Evolutionary conservation across 2,113 vertebrate species (phyloP), one percentile per base, ranked within the genome.

Genomic region (Atractosteus spatula): DNA sequence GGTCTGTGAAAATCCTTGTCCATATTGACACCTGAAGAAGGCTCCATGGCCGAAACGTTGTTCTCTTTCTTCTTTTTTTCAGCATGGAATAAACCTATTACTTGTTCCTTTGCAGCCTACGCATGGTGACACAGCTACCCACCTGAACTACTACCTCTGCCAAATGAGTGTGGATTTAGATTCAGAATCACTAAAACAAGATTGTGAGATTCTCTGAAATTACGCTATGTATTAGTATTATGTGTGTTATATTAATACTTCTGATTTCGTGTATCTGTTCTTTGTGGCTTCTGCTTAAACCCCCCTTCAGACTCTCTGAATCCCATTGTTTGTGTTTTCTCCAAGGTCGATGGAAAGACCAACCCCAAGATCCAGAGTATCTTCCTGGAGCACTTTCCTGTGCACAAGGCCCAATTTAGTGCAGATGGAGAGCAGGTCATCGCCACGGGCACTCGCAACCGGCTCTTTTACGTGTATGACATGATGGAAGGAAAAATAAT

Each of bases 321-420:
- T 62, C 8, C 56, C 4, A 11, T 56, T 0, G 3, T 54, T 41
- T 55, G 3, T n/a, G 4, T 68, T 73, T 3, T 29, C 4, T 70
- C 74, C 0, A 83, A 99, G 97, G 96, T 98, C 69, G 97, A 99
- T 7, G 96, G 96, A 4, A 90, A 94, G 89, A 93, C 79, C 4
- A 99, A 99, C 84, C 93, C 94, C 0, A 95, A 91, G 90, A 98
- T 99, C 84, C 96, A 99, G 85, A 98, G 94, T 79, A 91, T 99
- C 74, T 91, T 94, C 85, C 87, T 99, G 77, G 94, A 99, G 74
- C 85, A 81, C 0, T 99, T 97, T 88, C 96, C 96, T 0, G 79
- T 99, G 69, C 92, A 91, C 79, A 94, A 89, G 44, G 96, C 97
- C 43, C 77, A 12, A 59, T 99, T 99, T 84, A 97, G 89, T 71